A percentile compares a stretch with the other conserved stretches of the same genome.
phyloP scores from a whole-genome alignment of 1,140 invertebrate genomes.

The Caenorhabditis tropicalis region DNA sequence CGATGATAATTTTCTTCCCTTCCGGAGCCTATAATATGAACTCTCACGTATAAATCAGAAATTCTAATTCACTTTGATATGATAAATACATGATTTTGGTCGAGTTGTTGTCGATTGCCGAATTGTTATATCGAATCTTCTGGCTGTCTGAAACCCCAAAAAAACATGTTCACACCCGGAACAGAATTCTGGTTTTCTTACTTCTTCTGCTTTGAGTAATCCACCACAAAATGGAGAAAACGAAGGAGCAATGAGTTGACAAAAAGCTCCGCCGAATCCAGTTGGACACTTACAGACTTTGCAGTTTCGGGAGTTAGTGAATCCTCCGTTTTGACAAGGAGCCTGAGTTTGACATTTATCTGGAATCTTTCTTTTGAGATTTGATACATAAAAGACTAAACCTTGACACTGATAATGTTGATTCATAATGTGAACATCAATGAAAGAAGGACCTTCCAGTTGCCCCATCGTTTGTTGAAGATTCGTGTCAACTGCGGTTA shows the following conservation, averaged over 20 bases:
- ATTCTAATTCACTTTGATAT: constrained; percentile 32
- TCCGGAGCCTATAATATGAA: constrained; percentile 41
- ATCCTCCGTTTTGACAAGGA: constrained; percentile 51
- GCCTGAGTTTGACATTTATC: constrained; percentile 24
- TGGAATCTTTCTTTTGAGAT: not conserved
- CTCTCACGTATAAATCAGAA: not conserved
- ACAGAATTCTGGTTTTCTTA: not conserved
- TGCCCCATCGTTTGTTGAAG: constrained; percentile 53
- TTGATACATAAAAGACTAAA: not conserved
- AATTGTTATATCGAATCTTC: constrained; percentile 50
- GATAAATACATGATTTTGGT: constrained; percentile 51
- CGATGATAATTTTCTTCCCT: constrained; percentile 47
- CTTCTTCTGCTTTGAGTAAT: constrained; percentile 27
- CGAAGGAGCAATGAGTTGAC: constrained; percentile 30
- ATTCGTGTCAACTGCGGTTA: constrained; percentile 48
- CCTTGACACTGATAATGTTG: constrained; percentile 47
- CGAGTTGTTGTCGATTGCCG: not conserved
- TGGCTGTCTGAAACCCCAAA: not conserved
- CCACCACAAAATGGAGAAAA: constrained; percentile 39
- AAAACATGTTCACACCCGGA: not conserved
- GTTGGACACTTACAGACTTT: constrained; percentile 50
- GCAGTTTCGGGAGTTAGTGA: constrained; percentile 46
- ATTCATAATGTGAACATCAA: constrained; percentile 52
- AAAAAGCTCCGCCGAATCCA: constrained; percentile 44
- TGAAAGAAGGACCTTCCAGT: constrained; percentile 50